Base-by-base conservation (phyloP, 1,140 invertebrate species). In the Megathymus violae region DNA sequence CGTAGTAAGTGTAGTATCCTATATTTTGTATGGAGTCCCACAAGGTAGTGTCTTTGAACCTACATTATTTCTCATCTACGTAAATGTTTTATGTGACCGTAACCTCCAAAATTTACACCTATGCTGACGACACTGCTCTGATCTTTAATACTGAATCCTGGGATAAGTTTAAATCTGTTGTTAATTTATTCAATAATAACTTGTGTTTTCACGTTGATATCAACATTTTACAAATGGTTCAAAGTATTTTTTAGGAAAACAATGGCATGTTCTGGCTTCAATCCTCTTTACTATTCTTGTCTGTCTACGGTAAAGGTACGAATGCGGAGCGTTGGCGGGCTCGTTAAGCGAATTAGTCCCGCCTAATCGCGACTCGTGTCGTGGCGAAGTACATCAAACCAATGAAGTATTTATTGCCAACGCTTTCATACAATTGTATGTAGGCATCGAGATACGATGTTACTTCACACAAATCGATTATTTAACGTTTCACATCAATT, bases 301-400 rank as follows among this genome's bases (percentile, higher is more conserved):
- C 27, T 4, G 9, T 31, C 9, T 47, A 47, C n/a, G n/a, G n/a
- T 40, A 31, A 54, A 52, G 15, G 25, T 5, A 34, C 36, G 71
- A 67, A 64, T 58, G 64, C 62, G 27, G 52, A 56, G 71, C 69
- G 70, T 70, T 66, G 48, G 68, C 63, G 67, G 65, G 44, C 67
- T 74, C 71, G 76, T 74, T 73, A 76, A 34, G 54, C 61, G 66
- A 70, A 75, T 78, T 73, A 74, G 71, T 54, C 67, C 51, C 68
- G 68, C 46, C 71, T 72, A 74, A 74, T 75, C 61, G 58, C 34
- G 17, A 41, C 62, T 46, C 41, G 40, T 51, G 72, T 64, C 52
- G 61, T 36, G 38, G 31, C 50, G 52, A 47, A 56, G 54, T 54
- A 4, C 34, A 52, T 52, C 50, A 22, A 13, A 52, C 5, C 36